Conservation (phyloP, 2,113 vertebrate genomes). For the Erythrocercus mccallii region DNA sequence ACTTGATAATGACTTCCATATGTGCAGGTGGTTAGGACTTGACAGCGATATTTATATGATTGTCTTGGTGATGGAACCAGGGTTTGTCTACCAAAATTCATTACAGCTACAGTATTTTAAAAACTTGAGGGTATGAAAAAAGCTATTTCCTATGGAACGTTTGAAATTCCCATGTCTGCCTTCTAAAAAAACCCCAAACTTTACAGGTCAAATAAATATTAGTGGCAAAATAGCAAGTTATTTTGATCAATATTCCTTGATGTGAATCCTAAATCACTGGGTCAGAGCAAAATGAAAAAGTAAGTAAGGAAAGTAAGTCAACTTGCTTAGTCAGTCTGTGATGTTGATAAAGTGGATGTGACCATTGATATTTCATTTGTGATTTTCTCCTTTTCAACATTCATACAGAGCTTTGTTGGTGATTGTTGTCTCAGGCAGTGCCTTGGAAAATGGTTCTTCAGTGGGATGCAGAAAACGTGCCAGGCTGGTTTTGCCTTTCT, state of each 20-base stretch:
- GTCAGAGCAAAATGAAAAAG: neutral
- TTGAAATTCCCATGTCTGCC: neutral
- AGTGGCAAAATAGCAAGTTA: neutral
- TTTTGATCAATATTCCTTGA: neutral
- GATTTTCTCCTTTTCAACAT: neutral
- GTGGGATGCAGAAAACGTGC: neutral
- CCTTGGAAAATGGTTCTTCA: neutral
- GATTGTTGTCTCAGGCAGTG: constrained; percentile 3
- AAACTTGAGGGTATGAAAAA: neutral
- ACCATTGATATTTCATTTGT: neutral
- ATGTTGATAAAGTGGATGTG: neutral
- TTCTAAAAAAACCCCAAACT: neutral
- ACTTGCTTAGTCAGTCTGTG: neutral
- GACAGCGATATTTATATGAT: neutral
- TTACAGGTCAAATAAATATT: neutral
- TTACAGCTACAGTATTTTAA: neutral
- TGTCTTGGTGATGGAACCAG: neutral
- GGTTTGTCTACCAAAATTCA: neutral
- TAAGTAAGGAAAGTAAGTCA: neutral
- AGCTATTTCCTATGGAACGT: neutral
- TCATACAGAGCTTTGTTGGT: neutral
- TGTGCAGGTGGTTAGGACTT: neutral
- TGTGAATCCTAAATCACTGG: neutral
- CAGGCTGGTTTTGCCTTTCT: neutral
- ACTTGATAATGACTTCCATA: neutral